A percentile compares a stretch with the other conserved stretches of the same genome.
These are phyloP conservation scores for Epicampocera succincta DNA, from an alignment of 2,888 invertebrate genomes.

Conservation along the genomic window DNA sequence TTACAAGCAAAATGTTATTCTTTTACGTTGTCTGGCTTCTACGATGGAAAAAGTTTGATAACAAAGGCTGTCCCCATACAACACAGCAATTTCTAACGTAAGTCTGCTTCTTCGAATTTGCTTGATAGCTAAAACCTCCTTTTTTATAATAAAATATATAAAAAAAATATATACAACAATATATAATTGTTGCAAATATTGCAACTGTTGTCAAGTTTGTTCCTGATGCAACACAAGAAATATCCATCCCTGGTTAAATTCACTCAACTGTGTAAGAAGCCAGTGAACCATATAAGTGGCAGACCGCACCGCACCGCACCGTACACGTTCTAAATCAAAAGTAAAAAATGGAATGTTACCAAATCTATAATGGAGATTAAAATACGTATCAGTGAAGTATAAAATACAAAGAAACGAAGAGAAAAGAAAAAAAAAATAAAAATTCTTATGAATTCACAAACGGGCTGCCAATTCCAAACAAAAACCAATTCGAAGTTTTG, in stretches of 20 bases:
- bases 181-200: too few species aligned
- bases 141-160: too few species aligned
- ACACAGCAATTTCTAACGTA: too few species aligned
- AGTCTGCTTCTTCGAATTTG: too few species aligned
- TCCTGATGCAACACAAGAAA: not conserved
- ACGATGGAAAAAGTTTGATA: too few species aligned
- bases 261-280: conserved; percentile 38
- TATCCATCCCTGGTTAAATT: conserved; percentile 12
- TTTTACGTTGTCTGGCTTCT: too few species aligned
- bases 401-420: not conserved
- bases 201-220: not conserved
- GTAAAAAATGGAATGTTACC: conserved; percentile 29
- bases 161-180: too few species aligned
- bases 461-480: conserved; percentile 24
- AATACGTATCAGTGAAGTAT: too few species aligned
- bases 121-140: too few species aligned
- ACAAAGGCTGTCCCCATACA: too few species aligned
- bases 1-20: too few species aligned
- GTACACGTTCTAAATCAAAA: conserved; percentile 28
- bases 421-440: not conserved
- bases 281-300: conserved; percentile 49
- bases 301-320: conserved; percentile 23
- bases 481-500: conserved; percentile 18
- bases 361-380: too few species aligned
- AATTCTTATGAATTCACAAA: conserved; percentile 14